These are phyloP conservation scores for Erebia ligea DNA, from an alignment of 2,888 invertebrate genomes.

Conservation along the genomic window DNA sequence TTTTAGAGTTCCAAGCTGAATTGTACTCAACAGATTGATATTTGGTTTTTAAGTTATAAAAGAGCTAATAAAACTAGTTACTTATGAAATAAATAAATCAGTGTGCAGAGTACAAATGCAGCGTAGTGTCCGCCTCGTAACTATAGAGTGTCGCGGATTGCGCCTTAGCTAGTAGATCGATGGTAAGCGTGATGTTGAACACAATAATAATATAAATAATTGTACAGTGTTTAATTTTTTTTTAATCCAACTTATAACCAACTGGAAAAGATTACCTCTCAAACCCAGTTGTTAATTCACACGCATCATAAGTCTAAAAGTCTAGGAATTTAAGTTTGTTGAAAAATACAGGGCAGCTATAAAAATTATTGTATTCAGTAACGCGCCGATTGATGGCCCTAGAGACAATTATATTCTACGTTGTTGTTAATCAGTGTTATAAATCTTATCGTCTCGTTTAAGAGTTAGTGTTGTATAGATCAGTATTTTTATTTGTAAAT, in stretches of 20 bases:
- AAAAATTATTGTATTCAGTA: slow-evolving; percentile 63
- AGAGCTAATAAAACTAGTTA: not conserved
- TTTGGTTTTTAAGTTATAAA: not conserved
- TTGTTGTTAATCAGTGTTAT: slow-evolving; percentile 82
- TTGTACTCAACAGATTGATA: slow-evolving; percentile 57
- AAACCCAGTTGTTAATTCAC: not conserved
- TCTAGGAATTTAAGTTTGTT: slow-evolving; percentile 18
- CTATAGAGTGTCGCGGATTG: slow-evolving; percentile 74
- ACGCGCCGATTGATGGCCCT: slow-evolving; percentile 68
- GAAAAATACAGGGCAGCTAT: slow-evolving; percentile 37
- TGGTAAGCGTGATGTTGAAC: slow-evolving; percentile 61
- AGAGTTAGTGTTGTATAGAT: slow-evolving; percentile 83
- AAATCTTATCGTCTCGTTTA: slow-evolving; percentile 81
- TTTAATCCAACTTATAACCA: not conserved
- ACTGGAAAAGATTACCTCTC: not conserved
- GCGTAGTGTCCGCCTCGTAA: slow-evolving; percentile 76
- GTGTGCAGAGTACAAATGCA: slow-evolving; percentile 63
- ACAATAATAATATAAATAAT: slow-evolving; percentile 50
- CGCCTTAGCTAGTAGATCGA: slow-evolving; percentile 76
- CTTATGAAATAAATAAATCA: slow-evolving; percentile 1
- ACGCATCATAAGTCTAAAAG: too few species aligned
- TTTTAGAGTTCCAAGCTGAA: slow-evolving; percentile 59
- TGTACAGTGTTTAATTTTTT: not conserved
- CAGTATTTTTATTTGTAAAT: slow-evolving; percentile 79
- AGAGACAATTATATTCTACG: slow-evolving; percentile 73